These are phyloP conservation scores for Rhabdophis nuchalis DNA, from an alignment of 2,797 vertebrate genomes.

Conservation along the genomic window DNA sequence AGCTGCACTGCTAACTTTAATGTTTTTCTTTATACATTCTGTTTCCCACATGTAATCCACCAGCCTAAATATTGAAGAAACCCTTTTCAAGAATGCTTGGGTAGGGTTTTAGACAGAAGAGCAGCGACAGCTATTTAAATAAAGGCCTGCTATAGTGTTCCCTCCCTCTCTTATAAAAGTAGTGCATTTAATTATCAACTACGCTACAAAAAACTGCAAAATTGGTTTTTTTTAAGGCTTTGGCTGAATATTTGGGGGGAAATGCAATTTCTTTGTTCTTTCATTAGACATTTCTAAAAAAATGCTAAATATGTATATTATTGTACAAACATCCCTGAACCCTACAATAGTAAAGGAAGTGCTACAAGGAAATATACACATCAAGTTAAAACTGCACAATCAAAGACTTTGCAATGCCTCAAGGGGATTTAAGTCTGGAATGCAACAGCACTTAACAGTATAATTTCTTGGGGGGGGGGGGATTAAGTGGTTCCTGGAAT, in stretches of 20 bases:
- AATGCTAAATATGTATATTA: not conserved
- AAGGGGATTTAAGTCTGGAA: not conserved
- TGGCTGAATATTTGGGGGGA: not conserved
- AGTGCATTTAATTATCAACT: not conserved
- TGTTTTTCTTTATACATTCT: not conserved
- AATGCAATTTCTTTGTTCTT: not conserved
- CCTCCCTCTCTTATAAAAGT: not conserved
- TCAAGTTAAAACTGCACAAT: not conserved
- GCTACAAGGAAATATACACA: not conserved
- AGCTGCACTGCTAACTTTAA: not conserved
- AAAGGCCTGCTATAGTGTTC: not conserved
- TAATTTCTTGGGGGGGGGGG: not conserved
- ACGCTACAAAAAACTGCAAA: not conserved
- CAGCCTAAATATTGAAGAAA: not conserved
- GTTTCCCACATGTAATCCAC: not conserved
- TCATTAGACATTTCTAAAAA: not conserved
- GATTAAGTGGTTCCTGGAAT: not conserved
- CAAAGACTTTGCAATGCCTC: not conserved
- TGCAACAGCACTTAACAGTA: not conserved
- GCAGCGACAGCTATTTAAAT: not conserved
- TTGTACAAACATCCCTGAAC: not conserved
- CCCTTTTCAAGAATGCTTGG: not conserved
- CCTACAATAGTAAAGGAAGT: not conserved
- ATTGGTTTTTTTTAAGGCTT: not conserved
- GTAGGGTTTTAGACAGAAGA: not conserved